These are phyloP conservation scores for Henricia sp. DNA, from an alignment of 53 echinoderm and acorn worm species.

Conservation along the genomic window DNA sequence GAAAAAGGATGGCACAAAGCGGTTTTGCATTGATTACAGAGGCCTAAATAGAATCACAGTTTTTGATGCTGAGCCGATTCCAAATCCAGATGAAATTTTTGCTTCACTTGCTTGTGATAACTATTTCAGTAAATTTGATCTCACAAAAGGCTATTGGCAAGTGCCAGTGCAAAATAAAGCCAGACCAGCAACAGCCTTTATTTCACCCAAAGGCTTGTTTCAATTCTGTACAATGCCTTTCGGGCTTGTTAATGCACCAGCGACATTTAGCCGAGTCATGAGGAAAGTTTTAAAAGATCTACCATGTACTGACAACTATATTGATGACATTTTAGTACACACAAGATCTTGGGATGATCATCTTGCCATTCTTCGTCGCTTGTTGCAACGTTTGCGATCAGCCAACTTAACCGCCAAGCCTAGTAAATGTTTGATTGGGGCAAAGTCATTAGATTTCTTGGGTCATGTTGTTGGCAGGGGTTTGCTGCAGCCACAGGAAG, in stretches of 20 bases:
- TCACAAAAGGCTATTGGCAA: constrained; percentile 64
- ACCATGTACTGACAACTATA: constrained; percentile 26
- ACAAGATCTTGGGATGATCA: constrained; percentile 48
- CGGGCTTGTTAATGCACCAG: constrained; percentile 61
- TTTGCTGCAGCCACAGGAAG: constrained; percentile 12
- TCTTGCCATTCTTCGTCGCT: background rate
- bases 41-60: constrained; percentile 43
- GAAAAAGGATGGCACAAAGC: constrained; percentile 59
- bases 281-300: constrained; percentile 30
- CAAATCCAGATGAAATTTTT: constrained; percentile 59
- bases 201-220: constrained; percentile 52
- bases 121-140: constrained; percentile 60
- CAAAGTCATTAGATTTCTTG: constrained; percentile 10
- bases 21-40: constrained; percentile 48
- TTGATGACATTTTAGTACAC: constrained; percentile 53
- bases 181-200: constrained; percentile 44
- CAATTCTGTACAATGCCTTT: constrained; percentile 61
- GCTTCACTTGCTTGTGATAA: constrained; percentile 39
- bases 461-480: constrained; percentile 51
- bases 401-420: constrained; percentile 46
- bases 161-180: constrained; percentile 18
- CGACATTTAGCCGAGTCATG: constrained; percentile 62
- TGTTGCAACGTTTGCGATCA: constrained; percentile 6
- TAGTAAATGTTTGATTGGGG: constrained; percentile 35
- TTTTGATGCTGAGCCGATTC: constrained; percentile 56